These are phyloP conservation scores for Pocillopora verrucosa DNA, from an alignment of 64 coral and sea anemone genomes.

Conservation along the genomic window DNA sequence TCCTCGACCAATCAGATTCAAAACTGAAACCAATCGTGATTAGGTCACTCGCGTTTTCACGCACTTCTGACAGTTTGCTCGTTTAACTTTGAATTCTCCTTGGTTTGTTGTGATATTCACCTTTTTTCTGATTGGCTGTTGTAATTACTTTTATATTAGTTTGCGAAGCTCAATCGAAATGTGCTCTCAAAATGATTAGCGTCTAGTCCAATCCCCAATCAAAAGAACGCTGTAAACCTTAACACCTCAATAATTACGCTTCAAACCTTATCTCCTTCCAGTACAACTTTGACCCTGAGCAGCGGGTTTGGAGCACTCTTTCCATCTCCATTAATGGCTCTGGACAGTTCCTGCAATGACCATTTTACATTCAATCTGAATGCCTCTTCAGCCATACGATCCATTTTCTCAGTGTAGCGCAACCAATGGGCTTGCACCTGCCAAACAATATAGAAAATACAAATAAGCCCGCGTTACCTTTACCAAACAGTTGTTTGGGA, in stretches of 20 bases:
- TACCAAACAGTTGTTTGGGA: no score
- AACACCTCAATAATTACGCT: background rate
- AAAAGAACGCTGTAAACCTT: no score
- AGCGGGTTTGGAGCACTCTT: conserved; percentile 96
- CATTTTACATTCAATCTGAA: conserved; percentile 98
- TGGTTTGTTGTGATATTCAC: no score
- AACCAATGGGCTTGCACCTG: conserved; percentile 97
- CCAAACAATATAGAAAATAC: background rate
- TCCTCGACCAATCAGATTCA: no score
- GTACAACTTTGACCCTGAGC: conserved; percentile 91
- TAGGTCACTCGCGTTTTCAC: no score
- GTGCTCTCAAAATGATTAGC: no score
- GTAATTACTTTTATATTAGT: background rate
- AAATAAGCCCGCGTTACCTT: no score
- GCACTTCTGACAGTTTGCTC: no score
- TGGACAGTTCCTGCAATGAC: conserved; percentile 95
- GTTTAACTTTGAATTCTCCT: no score
- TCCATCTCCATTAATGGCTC: conserved; percentile 98
- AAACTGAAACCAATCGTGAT: no score
- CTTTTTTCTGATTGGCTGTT: background rate
- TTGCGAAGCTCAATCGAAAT: no score
- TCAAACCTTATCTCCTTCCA: conserved; percentile 94
- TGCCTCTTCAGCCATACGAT: conserved; percentile 98
- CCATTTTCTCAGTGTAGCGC: conserved; percentile 98
- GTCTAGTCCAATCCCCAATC: no score